A percentile compares a stretch with the other conserved stretches of the same genome.
These are phyloP conservation scores for Caenorhabditis afra DNA, from an alignment of 2,888 invertebrate genomes.

Conservation along the genomic window DNA sequence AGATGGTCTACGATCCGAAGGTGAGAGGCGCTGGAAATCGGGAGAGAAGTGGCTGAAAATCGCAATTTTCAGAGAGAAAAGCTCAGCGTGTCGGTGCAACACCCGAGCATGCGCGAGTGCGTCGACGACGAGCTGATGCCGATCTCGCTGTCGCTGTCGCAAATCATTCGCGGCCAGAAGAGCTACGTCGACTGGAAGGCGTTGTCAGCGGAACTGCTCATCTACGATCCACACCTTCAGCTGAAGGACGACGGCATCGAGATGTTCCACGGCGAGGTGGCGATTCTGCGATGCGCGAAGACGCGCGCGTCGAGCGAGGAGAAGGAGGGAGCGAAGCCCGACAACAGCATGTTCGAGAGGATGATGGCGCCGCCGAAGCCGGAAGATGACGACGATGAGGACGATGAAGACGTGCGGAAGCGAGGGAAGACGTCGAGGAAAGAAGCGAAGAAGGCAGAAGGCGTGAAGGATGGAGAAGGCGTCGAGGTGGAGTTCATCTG, in stretches of 20 bases:
- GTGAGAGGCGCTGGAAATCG: too few species aligned
- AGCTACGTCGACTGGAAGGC: slow-evolving; percentile 65
- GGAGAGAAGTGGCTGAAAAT: too few species aligned
- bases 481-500: slow-evolving; percentile 73
- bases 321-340: too few species aligned
- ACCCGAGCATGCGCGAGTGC: too few species aligned
- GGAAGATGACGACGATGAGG: too few species aligned
- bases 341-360: too few species aligned
- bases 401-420: too few species aligned
- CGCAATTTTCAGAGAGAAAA: slow-evolving; percentile 65
- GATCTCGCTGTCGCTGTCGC: slow-evolving; percentile 67
- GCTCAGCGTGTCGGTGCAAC: slow-evolving; percentile 38
- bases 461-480: slow-evolving; percentile 24
- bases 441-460: too few species aligned
- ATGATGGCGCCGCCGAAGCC: too few species aligned
- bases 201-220: slow-evolving; percentile 54
- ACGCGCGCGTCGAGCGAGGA: too few species aligned
- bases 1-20: slow-evolving; percentile 69
- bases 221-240: slow-evolving; percentile 73
- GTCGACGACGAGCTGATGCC: slow-evolving; percentile 18
- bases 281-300: slow-evolving; percentile 49
- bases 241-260: slow-evolving; percentile 77
- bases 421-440: too few species aligned
- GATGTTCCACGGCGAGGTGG: slow-evolving; percentile 76
- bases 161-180: slow-evolving; percentile 15